phyloP scores from a whole-genome alignment of 2,113 vertebrate species.

The Mionectes macconnelli region DNA sequence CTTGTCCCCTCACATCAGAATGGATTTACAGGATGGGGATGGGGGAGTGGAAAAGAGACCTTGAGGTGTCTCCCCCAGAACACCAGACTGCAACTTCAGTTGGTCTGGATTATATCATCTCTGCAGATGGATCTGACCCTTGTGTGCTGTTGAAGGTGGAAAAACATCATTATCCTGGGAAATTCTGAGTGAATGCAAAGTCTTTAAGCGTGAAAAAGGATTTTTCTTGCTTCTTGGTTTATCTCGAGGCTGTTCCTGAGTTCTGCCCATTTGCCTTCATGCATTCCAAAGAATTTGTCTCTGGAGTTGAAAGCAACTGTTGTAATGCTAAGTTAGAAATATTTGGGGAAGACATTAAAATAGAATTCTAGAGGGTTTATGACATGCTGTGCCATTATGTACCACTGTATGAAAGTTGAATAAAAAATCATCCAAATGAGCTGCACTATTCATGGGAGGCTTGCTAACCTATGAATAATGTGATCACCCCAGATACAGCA shows the following conservation, averaged over 20 bases:
- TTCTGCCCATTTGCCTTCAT: not conserved
- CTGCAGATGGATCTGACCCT: not conserved
- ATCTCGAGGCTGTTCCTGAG: not conserved
- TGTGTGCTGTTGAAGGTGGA: not conserved
- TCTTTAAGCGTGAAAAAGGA: not conserved
- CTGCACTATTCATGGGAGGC: not conserved
- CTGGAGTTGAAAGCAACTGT: not conserved
- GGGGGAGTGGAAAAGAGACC: not conserved
- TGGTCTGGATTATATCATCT: not conserved
- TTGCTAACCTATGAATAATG: constrained; percentile 26
- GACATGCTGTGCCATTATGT: not conserved
- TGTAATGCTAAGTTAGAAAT: constrained; percentile 31
- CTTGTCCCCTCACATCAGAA: not conserved
- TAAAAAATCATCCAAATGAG: constrained; percentile 49
- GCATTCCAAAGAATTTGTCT: not conserved
- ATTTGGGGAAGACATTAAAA: constrained; percentile 31
- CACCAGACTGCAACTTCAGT: not conserved
- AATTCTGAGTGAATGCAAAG: not conserved
- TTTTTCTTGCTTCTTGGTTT: constrained; percentile 12
- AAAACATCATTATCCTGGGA: not conserved
- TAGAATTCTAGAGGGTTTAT: not conserved
- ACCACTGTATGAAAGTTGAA: not conserved
- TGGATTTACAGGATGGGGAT: not conserved
- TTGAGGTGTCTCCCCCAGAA: not conserved
- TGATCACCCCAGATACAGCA: not conserved